Evolutionary conservation across 2,888 invertebrate genomes (phyloP).

Genomic region (Agonopterix alstromeriana): DNA sequence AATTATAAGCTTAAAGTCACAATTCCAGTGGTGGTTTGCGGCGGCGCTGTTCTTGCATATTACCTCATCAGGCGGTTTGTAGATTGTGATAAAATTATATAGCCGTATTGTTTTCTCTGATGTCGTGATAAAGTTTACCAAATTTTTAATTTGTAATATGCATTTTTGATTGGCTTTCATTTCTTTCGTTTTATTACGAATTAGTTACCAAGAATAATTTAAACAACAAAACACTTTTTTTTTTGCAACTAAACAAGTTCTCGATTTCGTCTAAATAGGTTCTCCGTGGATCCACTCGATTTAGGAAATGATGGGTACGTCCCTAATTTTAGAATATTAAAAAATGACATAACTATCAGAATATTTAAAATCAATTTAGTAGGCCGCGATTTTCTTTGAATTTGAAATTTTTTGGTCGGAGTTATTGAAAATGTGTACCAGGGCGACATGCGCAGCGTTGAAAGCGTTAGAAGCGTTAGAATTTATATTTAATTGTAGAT

Average conservation of each 20-base stretch:
- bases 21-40: constrained; percentile 70
- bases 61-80: constrained; percentile 75
- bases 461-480: constrained; percentile 58
- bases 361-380: not conserved
- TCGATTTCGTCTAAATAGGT: constrained; percentile 15
- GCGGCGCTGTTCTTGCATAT: constrained; percentile 71
- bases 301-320: constrained; percentile 39
- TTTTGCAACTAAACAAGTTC: no score
- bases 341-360: constrained; percentile 17
- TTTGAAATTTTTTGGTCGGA: constrained; percentile 8
- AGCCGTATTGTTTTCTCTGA: not conserved
- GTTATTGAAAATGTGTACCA: constrained; percentile 55
- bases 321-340: constrained; percentile 36
- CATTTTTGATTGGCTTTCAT: no score
- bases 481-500: constrained; percentile 14
- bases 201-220: no score
- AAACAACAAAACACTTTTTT: no score
- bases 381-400: constrained; percentile 13
- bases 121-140: no score
- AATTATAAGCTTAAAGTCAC: constrained; percentile 72
- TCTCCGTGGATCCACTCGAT: constrained; percentile 30
- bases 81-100: constrained; percentile 25
- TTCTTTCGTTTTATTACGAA: no score
- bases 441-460: constrained; percentile 67
- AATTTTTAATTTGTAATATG: no score